These are phyloP conservation scores for Mimachlamys varia DNA, from an alignment of 2,888 invertebrate genomes.

Conservation along the genomic window DNA sequence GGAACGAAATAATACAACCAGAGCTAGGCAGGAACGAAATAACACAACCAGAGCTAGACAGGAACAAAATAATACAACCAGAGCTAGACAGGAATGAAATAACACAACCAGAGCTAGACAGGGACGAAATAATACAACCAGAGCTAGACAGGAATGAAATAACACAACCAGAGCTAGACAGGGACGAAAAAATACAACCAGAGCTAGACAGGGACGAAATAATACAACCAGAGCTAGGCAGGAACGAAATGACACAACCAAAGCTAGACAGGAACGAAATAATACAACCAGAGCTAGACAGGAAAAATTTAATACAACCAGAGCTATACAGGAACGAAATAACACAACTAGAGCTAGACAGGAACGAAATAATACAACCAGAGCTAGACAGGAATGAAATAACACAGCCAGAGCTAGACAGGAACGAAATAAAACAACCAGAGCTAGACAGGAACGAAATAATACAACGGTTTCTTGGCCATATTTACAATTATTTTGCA, in stretches of 20 bases:
- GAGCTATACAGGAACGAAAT: too few species aligned
- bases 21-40: too few species aligned
- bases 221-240: constrained; percentile 44
- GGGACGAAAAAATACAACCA: too few species aligned
- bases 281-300: constrained; percentile 44
- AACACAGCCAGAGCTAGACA: constrained; percentile 44
- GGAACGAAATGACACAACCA: constrained; percentile 50
- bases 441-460: background rate
- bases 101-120: constrained; percentile 44
- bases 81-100: too few species aligned
- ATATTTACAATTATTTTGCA: too few species aligned
- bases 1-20: constrained; percentile 50
- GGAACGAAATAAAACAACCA: constrained; percentile 50
- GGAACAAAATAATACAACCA: constrained; percentile 50
- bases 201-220: too few species aligned
- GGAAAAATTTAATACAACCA: constrained; percentile 50
- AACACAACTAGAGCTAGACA: constrained; percentile 44
- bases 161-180: constrained; percentile 44
- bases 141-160: too few species aligned
- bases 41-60: constrained; percentile 44
- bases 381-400: too few species aligned
- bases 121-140: constrained; percentile 50
- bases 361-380: constrained; percentile 50
- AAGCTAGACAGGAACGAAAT: too few species aligned
- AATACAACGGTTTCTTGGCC: too few species aligned